Percentiles rank a stretch among this genome's conserved stretches.
Conservation (phyloP, 2,797 vertebrate genomes). For the Babyrousa celebensis region DNA sequence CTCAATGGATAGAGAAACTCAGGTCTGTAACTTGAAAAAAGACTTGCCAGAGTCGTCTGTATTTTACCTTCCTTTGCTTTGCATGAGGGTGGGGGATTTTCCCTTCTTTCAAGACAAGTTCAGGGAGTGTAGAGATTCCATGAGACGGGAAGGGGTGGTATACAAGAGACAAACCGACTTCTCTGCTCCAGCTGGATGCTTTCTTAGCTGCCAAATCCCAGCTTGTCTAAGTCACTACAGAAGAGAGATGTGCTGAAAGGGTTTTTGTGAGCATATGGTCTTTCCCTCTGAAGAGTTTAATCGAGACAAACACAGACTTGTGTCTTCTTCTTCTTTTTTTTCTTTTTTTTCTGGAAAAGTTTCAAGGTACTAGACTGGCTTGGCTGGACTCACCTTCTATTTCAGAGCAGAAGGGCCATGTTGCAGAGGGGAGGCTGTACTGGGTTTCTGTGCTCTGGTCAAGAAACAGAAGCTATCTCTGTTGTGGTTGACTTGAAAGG, state of each 20-base stretch:
- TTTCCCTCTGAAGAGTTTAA: background rate
- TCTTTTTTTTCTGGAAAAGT: background rate
- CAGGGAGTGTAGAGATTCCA: background rate
- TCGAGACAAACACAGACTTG: background rate
- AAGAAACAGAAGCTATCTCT: background rate
- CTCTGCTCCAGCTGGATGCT: background rate
- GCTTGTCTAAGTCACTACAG: background rate
- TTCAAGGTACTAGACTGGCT: background rate
- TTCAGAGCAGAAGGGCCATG: background rate
- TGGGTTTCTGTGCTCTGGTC: background rate
- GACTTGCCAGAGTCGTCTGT: background rate
- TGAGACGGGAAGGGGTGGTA: background rate
- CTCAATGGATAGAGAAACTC: background rate
- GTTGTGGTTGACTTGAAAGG: background rate
- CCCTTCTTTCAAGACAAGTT: background rate
- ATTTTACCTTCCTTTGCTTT: background rate
- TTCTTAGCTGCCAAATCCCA: background rate
- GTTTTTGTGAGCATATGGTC: background rate
- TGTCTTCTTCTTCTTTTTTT: background rate
- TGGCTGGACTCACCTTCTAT: background rate
- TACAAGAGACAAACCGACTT: background rate
- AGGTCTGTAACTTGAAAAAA: background rate
- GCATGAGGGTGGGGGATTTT: background rate
- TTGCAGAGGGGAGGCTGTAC: background rate
- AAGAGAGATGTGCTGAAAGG: background rate